phyloP scores from a whole-genome alignment of 2,113 vertebrate genomes.

The Scomber colias region DNA sequence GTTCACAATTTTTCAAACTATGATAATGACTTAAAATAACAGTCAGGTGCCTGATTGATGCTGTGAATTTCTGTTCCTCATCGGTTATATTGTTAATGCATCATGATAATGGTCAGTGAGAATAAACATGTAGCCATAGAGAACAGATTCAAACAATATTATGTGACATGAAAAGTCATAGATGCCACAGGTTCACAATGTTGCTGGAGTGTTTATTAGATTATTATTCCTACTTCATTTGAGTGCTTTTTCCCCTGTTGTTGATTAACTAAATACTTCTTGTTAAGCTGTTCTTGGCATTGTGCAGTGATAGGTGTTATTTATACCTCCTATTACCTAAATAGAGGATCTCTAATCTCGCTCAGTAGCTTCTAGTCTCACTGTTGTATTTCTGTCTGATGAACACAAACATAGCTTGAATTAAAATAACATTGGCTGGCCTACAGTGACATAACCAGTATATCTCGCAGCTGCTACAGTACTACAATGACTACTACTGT shows the following conservation, averaged over 20 bases:
- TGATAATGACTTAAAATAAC: too few relatives aligned
- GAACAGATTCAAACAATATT: too few relatives aligned
- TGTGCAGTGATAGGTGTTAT: conserved; percentile 47
- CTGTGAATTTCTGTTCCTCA: too few relatives aligned
- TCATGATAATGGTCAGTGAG: too few relatives aligned
- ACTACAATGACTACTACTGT: not conserved
- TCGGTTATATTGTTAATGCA: too few relatives aligned
- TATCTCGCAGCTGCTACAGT: not conserved
- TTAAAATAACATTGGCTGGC: not conserved
- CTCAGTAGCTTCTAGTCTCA: conserved; percentile 26
- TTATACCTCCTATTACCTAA: conserved; percentile 40
- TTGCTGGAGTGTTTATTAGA: too few relatives aligned
- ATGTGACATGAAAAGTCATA: too few relatives aligned
- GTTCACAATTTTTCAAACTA: too few relatives aligned
- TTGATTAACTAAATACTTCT: conserved; percentile 31
- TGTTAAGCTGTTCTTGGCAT: conserved; percentile 47
- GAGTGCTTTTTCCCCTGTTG: conserved; percentile 1
- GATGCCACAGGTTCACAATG: too few relatives aligned
- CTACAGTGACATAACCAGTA: conserved; percentile 1
- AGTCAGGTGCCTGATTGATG: too few relatives aligned
- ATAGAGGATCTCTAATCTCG: conserved; percentile 50
- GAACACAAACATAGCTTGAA: conserved; percentile 9
- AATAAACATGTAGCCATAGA: too few relatives aligned
- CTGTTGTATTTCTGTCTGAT: conserved; percentile 41
- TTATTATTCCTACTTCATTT: too few relatives aligned